phyloP scores from a whole-genome alignment of 2,797 vertebrate genomes.

The Enteromius unitaeniatus region DNA sequence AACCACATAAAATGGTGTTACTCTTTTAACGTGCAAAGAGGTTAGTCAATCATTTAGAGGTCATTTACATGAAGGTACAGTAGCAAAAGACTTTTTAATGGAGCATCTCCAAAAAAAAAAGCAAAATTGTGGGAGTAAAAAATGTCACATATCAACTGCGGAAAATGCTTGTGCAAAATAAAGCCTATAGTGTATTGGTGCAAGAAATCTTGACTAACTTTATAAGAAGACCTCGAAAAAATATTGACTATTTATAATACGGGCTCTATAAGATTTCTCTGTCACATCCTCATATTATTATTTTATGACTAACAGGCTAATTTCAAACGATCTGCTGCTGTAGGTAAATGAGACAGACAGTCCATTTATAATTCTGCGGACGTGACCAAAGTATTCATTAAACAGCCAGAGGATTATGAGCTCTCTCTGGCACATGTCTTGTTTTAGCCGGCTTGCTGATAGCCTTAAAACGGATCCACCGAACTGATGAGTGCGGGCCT shows the following conservation, averaged over 20 bases:
- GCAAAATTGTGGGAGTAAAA: background rate
- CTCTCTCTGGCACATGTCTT: background rate
- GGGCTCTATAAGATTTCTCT: background rate
- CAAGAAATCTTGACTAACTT: background rate
- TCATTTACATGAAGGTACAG: background rate
- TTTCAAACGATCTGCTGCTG: conserved; percentile 24
- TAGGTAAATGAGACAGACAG: background rate
- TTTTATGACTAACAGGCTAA: conserved; percentile 23
- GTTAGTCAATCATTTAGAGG: background rate
- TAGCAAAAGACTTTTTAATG: too few species aligned
- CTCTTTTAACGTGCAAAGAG: background rate
- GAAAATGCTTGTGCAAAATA: background rate
- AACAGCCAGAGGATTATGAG: conserved; percentile 26
- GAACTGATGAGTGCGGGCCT: background rate
- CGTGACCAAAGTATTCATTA: conserved; percentile 12
- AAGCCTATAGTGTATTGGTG: background rate
- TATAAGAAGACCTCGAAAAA: background rate
- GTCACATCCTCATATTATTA: conserved; percentile 14
- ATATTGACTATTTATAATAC: background rate
- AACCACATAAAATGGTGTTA: background rate
- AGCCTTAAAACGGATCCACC: background rate
- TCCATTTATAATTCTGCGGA: conserved; percentile 44
- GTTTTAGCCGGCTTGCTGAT: background rate
- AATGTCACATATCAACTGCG: background rate
- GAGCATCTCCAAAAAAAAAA: background rate